Evolutionary conservation across 2,797 vertebrate species (phyloP).

Genomic region (Dermochelys coriacea): DNA sequence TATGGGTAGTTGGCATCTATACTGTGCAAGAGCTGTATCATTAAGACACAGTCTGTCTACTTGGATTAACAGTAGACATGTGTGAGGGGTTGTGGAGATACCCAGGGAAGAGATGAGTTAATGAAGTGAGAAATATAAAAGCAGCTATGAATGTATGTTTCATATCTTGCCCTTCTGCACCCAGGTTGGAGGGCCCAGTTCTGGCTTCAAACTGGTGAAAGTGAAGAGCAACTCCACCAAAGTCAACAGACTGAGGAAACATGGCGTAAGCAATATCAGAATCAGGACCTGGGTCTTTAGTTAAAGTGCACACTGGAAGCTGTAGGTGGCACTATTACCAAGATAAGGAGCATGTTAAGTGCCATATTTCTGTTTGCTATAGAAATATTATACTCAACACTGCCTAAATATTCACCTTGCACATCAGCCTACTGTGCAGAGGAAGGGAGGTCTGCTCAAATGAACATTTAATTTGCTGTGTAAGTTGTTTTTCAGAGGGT

Average conservation of each 20-base stretch:
- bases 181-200: background rate
- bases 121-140: background rate
- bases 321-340: rapidly evolving
- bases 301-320: background rate
- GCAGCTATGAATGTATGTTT: background rate
- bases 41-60: background rate
- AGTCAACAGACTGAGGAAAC: background rate
- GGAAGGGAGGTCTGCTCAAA: background rate
- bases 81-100: background rate
- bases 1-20: background rate
- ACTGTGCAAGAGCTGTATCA: background rate
- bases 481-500: background rate
- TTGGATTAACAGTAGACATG: background rate
- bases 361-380: background rate
- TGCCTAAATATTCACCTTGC: background rate
- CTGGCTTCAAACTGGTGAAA: background rate
- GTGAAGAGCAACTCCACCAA: background rate
- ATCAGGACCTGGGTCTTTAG: background rate
- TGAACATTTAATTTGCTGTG: background rate
- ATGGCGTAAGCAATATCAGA: background rate
- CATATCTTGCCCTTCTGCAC: rapidly evolving
- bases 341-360: background rate
- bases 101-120: background rate
- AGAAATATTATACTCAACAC: rapidly evolving
- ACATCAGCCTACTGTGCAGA: background rate